phyloP scores from a whole-genome alignment of 2,797 vertebrate species.

The Acanthiza pusilla region DNA sequence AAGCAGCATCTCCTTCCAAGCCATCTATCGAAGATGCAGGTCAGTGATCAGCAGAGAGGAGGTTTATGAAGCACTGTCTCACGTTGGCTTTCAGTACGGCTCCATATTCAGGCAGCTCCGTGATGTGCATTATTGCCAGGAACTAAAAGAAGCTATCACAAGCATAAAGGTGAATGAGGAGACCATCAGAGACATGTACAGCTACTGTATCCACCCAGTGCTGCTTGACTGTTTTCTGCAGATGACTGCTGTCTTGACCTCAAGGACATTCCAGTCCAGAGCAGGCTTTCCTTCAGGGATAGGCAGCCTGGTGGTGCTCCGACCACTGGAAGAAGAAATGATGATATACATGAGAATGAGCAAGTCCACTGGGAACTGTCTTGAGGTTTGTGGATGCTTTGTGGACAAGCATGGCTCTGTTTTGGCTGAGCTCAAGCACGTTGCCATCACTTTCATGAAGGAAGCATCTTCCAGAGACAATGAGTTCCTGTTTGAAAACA shows the following conservation, averaged over 20 bases:
- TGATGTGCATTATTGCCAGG: constrained; percentile 76
- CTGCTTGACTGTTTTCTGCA: constrained; percentile 86
- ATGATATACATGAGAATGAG: constrained; percentile 80
- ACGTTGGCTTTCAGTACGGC: constrained; percentile 83
- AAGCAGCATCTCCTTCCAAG: constrained; percentile 68
- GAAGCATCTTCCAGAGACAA: constrained; percentile 41
- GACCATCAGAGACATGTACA: constrained; percentile 70
- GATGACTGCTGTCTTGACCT: constrained; percentile 76
- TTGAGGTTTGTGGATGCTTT: constrained; percentile 88
- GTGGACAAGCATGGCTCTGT: constrained; percentile 74
- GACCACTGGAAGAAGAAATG: constrained; percentile 80
- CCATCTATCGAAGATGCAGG: constrained; percentile 76
- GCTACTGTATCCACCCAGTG: constrained; percentile 84
- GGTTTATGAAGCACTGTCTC: constrained; percentile 77
- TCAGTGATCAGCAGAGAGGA: constrained; percentile 65
- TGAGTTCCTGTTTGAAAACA: constrained; percentile 80
- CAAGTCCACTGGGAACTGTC: constrained; percentile 67
- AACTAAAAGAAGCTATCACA: constrained; percentile 82
- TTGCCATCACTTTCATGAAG: constrained; percentile 77
- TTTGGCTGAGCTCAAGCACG: constrained; percentile 79
- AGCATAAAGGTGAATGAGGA: constrained; percentile 74
- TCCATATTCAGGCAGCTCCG: constrained; percentile 76
- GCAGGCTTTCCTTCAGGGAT: constrained; percentile 82
- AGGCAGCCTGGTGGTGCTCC: constrained; percentile 75
- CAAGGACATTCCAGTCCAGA: constrained; percentile 32